Evolutionary conservation across 2,113 vertebrate genomes (phyloP).

Genomic region (Cygnus atratus): DNA sequence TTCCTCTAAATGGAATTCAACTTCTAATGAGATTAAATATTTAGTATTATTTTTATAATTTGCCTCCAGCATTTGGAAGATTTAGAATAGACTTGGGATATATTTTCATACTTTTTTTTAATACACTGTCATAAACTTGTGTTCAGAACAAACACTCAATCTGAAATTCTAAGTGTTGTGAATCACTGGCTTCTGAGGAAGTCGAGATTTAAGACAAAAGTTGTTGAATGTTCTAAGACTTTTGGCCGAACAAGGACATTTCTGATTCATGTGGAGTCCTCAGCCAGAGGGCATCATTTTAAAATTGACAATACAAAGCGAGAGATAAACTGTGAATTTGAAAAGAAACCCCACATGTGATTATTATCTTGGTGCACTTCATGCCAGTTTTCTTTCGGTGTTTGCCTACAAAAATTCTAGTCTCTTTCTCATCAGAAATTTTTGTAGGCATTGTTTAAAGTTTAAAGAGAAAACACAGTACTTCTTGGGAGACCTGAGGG

Average conservation of each 20-base stretch:
- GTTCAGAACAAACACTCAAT: background rate
- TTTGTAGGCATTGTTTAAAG: background rate
- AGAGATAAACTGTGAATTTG: background rate
- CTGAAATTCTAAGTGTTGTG: background rate
- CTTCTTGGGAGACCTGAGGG: background rate
- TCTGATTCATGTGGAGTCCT: rapidly evolving
- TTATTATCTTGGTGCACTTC: background rate
- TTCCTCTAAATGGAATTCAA: background rate
- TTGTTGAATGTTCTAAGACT: background rate
- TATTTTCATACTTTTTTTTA: background rate
- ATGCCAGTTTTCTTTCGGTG: background rate
- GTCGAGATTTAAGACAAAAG: background rate
- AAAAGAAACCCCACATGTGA: rapidly evolving
- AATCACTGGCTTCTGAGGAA: background rate
- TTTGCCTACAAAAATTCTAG: background rate
- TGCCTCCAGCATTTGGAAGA: background rate
- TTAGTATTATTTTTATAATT: background rate
- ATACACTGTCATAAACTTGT: background rate
- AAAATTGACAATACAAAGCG: rapidly evolving
- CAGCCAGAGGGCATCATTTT: rapidly evolving
- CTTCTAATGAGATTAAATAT: background rate
- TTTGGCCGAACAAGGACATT: background rate
- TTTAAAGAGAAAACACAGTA: background rate
- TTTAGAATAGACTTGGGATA: background rate
- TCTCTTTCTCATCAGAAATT: background rate